These are phyloP conservation scores for Hylaeus anthracinus DNA, from an alignment of 1,140 invertebrate genomes.

Conservation along the genomic window DNA sequence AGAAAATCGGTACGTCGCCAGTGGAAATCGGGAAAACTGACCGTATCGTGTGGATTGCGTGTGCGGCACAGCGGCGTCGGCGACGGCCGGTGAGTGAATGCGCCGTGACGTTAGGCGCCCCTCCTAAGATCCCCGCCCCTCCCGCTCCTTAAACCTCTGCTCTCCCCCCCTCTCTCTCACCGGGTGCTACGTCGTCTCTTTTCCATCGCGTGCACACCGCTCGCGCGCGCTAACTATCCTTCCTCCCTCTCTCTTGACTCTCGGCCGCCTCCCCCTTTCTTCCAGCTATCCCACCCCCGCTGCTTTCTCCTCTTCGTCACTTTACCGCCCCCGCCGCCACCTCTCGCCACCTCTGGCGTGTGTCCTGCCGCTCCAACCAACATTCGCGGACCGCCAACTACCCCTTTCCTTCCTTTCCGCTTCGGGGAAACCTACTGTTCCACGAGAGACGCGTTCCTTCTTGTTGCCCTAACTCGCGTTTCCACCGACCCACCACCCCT, in stretches of 20 bases:
- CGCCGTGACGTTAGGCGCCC: conserved; percentile 74
- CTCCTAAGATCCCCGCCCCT: conserved; percentile 72
- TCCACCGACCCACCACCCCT: not conserved
- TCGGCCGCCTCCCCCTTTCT: conserved; percentile 50
- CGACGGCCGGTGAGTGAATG: conserved; percentile 80
- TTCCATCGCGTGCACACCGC: conserved; percentile 32
- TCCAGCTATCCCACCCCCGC: conserved; percentile 29
- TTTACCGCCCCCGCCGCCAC: conserved; percentile 36
- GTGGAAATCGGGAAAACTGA: conserved; percentile 63
- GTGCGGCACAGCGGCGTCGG: conserved; percentile 74
- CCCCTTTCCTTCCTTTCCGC: conserved; percentile 58
- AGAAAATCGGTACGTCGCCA: conserved; percentile 15
- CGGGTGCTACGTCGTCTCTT: conserved; percentile 6
- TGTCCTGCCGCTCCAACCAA: conserved; percentile 57
- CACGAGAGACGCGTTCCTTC: conserved; percentile 44
- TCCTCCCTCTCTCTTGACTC: conserved; percentile 21
- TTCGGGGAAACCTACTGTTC: conserved; percentile 51
- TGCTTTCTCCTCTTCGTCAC: conserved; percentile 44
- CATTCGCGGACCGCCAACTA: conserved; percentile 57
- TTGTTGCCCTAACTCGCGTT: conserved; percentile 56
- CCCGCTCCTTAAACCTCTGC: conserved; percentile 55
- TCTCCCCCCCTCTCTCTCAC: conserved; percentile 32
- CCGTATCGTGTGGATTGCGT: conserved; percentile 72
- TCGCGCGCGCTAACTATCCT: conserved; percentile 50
- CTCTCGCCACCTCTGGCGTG: conserved; percentile 40